phyloP scores from a whole-genome alignment of 2,797 vertebrate genomes.

The Alauda arvensis region DNA sequence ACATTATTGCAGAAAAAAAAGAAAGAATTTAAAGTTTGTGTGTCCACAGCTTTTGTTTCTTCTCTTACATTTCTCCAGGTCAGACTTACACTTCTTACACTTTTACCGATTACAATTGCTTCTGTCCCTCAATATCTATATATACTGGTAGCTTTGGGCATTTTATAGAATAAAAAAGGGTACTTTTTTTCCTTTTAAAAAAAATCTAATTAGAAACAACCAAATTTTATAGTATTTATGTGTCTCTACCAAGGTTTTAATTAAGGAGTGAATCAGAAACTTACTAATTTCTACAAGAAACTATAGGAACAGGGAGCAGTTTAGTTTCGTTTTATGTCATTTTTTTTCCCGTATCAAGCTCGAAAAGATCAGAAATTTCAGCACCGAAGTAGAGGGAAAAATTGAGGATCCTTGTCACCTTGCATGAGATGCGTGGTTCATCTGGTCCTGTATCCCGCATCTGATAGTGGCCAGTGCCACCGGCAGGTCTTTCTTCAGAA shows the following conservation, averaged over 20 bases:
- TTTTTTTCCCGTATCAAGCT: fast-evolving
- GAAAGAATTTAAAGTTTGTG: background rate
- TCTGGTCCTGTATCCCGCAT: background rate
- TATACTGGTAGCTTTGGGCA: background rate
- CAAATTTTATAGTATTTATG: background rate
- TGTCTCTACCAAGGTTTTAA: background rate
- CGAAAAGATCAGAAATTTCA: background rate
- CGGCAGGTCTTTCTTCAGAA: background rate
- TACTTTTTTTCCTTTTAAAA: background rate
- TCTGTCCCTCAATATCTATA: background rate
- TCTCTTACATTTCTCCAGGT: background rate
- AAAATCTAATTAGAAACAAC: fast-evolving
- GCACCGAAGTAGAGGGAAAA: background rate
- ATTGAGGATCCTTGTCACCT: background rate
- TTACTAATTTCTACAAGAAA: background rate
- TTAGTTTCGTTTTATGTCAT: background rate
- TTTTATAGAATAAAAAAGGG: background rate
- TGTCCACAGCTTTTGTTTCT: background rate
- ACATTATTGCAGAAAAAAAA: background rate
- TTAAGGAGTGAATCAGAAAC: background rate
- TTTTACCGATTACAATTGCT: background rate
- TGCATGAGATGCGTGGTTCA: background rate
- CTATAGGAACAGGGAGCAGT: background rate
- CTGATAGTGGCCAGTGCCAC: background rate
- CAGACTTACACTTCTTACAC: background rate